These are phyloP conservation scores for Strix occidentalis DNA, from an alignment of 2,797 vertebrate species.

Conservation along the genomic window DNA sequence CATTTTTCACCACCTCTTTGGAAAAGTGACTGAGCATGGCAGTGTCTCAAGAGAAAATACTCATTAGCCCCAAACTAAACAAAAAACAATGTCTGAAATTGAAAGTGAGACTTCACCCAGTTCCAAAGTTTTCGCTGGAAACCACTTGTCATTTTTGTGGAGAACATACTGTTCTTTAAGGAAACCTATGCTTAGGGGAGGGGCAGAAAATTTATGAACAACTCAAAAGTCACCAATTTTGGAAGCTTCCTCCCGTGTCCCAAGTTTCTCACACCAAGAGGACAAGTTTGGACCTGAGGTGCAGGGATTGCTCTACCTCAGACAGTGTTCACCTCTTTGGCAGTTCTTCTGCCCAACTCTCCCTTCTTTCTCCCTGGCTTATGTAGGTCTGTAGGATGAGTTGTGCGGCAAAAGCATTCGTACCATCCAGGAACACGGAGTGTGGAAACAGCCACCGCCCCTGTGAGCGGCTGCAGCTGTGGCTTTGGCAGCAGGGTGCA, in stretches of 20 bases:
- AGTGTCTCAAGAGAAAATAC: not conserved
- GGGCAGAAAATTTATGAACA: not conserved
- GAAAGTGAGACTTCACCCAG: not conserved
- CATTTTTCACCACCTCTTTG: not conserved
- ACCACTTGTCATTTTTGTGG: not conserved
- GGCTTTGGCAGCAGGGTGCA: not conserved
- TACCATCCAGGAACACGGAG: not conserved
- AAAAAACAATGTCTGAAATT: not conserved
- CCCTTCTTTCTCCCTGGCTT: not conserved
- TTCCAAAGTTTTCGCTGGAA: not conserved
- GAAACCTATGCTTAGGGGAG: not conserved
- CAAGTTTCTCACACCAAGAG: fast-evolving
- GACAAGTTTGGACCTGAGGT: not conserved
- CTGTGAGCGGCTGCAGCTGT: not conserved
- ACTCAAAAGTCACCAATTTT: not conserved
- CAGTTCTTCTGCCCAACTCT: not conserved
- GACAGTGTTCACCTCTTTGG: not conserved
- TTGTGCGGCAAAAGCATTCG: fast-evolving
- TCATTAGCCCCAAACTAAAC: not conserved
- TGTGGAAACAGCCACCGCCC: not conserved
- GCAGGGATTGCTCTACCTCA: not conserved
- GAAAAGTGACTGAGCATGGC: not conserved
- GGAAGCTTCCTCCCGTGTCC: not conserved
- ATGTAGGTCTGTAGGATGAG: not conserved
- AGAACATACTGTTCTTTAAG: not conserved